Percentiles rank a stretch among this genome's conserved stretches.
These are phyloP conservation scores for Chrysopilus asiliformis DNA, from an alignment of 2,888 invertebrate species.

Conservation along the genomic window DNA sequence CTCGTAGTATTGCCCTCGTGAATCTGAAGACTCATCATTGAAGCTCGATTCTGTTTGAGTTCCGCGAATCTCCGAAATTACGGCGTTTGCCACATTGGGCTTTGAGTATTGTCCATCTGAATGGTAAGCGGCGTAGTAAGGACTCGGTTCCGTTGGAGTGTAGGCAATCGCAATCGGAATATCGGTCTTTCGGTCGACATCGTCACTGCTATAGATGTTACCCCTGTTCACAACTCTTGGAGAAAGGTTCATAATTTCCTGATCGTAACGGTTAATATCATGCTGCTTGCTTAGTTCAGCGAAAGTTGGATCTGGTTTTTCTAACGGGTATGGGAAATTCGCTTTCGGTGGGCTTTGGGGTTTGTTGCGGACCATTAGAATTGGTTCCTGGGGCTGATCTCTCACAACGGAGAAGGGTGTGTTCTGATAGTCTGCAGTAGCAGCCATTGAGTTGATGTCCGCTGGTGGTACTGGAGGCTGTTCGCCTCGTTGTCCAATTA, in stretches of 20 bases:
- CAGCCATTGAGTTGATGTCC: constrained; percentile 22
- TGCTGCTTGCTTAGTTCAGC: constrained; percentile 23
- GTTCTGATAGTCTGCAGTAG: constrained; percentile 31
- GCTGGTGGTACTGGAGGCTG: constrained; percentile 37
- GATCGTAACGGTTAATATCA: constrained; percentile 32
- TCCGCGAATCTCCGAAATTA: constrained; percentile 38
- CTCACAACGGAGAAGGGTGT: constrained; percentile 35
- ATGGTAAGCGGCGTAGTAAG: constrained; percentile 16
- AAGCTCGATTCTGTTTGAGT: constrained; percentile 27
- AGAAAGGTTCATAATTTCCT: constrained; percentile 32
- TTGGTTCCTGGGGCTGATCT: constrained; percentile 37
- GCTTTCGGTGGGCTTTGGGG: constrained; percentile 34
- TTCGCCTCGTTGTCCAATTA: constrained; percentile 42
- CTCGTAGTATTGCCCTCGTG: constrained; percentile 32
- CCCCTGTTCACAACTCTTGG: constrained; percentile 36
- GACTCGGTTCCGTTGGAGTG: constrained; percentile 42
- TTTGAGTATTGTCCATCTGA: constrained; percentile 31
- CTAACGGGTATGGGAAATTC: constrained; percentile 51
- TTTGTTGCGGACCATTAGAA: constrained; percentile 33
- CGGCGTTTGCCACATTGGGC: constrained; percentile 38
- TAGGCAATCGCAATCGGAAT: constrained; percentile 52
- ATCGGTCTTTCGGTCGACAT: constrained; percentile 32
- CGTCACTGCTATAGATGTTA: constrained; percentile 12
- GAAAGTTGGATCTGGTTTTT: constrained; percentile 42
- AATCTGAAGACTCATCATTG: constrained; percentile 27